A percentile compares a stretch with the other conserved stretches of the same genome.
phyloP scores from a whole-genome alignment of 2,888 invertebrate genomes.

The Plebejus anna region DNA sequence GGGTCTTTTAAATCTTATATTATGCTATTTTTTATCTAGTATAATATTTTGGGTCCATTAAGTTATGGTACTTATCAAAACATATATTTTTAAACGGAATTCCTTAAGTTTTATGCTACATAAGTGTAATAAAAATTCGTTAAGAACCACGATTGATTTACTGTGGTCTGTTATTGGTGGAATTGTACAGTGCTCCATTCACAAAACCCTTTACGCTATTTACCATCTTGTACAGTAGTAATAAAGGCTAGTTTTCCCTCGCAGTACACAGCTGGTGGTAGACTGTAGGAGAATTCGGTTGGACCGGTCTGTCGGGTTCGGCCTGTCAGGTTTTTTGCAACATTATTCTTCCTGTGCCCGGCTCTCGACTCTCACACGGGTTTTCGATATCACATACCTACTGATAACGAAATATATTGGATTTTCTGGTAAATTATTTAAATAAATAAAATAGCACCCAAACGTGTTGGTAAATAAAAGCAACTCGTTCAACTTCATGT shows the following conservation, averaged over 20 bases:
- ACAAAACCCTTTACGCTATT: conserved; percentile 11
- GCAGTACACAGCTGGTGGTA: conserved; percentile 8
- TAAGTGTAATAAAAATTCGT: conserved; percentile 28
- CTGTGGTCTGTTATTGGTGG: conserved; percentile 38
- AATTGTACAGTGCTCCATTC: conserved; percentile 32
- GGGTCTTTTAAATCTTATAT: background rate
- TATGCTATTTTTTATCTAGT: background rate
- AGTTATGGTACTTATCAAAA: background rate
- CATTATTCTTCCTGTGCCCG: conserved; percentile 44
- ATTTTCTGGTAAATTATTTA: background rate
- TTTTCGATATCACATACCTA: conserved; percentile 40
- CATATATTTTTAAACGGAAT: conserved; percentile 4
- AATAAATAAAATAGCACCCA: background rate
- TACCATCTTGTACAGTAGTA: background rate
- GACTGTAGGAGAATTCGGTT: conserved; percentile 41
- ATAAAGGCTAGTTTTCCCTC: conserved; percentile 29
- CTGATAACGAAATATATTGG: conserved; percentile 27
- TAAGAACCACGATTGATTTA: conserved; percentile 37
- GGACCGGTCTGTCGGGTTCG: conserved; percentile 45
- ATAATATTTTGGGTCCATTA: background rate
- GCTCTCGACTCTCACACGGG: conserved; percentile 43
- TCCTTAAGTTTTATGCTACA: conserved; percentile 5
- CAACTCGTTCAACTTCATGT: too few relatives aligned
- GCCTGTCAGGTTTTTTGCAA: conserved; percentile 45
- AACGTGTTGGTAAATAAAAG: background rate